These are phyloP conservation scores for Pristionchus mayeri DNA, from an alignment of 2,888 invertebrate genomes.

Conservation along the genomic window DNA sequence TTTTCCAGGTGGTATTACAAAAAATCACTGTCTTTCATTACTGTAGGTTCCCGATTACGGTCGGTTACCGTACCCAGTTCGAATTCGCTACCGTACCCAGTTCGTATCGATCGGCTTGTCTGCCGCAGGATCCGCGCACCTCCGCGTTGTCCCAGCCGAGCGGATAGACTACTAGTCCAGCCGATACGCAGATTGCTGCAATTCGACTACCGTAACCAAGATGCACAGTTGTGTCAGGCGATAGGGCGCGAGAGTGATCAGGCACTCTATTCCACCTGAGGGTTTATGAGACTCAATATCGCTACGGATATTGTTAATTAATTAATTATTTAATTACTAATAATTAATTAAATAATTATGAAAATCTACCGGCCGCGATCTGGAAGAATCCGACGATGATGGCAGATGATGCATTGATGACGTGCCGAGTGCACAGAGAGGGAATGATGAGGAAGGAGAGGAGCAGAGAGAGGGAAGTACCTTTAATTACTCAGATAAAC, in stretches of 20 bases:
- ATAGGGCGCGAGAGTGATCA: no score
- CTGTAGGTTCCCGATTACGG: no score
- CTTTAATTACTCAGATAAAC: no score
- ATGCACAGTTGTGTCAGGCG: no score
- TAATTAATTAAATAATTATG: constrained; percentile 1
- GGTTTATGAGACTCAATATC: no score
- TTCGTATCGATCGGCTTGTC: constrained; percentile 81
- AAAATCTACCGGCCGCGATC: constrained; percentile 60
- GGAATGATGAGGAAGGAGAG: constrained; percentile 60
- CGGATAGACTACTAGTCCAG: constrained; percentile 82
- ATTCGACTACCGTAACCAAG: not conserved
- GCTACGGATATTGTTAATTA: not conserved
- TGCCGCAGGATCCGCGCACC: constrained; percentile 82
- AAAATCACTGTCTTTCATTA: no score
- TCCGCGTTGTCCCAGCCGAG: constrained; percentile 83
- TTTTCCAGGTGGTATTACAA: no score
- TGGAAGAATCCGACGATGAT: constrained; percentile 65
- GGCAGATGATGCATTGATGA: constrained; percentile 57
- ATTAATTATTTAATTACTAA: constrained; percentile 44
- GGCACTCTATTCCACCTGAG: no score
- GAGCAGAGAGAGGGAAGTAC: constrained; percentile 53
- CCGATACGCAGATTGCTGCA: constrained; percentile 78
- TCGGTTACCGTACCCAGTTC: no score
- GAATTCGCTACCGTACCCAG: constrained; percentile 78
- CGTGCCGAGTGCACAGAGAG: constrained; percentile 62